Base-by-base conservation (phyloP, 2,113 vertebrate genomes). In the Tinamus guttatus region DNA sequence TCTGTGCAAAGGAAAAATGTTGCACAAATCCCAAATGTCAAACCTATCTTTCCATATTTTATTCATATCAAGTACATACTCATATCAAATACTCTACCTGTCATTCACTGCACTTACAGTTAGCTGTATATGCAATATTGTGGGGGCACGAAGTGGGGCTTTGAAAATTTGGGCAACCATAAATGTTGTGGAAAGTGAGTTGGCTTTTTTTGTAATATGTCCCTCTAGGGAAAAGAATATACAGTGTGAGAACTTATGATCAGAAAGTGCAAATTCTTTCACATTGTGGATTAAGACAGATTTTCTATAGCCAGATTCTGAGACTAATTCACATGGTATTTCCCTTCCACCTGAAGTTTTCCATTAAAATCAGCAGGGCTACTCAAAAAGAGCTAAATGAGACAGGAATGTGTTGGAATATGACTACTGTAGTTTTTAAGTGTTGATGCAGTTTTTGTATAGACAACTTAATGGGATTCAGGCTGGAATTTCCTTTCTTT, bases 291-390 rank as follows among this genome's bases (percentile, higher is more conserved):
- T 63, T 52, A 91, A 85, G 41, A 38, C 13, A 80, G 16, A 32
- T 85, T 77, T 87, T 91, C 71, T 85, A 22, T 28, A 67, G 71
- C 28, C 9, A 38, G 9, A 8, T 75, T 79, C 56, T 84, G 34
- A 64, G 18, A 51, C 25, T 73, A 71, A 58, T 92, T 89, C 43
- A 47, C 65, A 54, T 70, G 89, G 40, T 76, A 60, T 79, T 79
- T 86, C 58, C 47, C 45, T 67, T 43, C 28, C 49, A 22, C 43
- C 25, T 69, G 67, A n/a, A 69, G 22, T 27, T 49, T 49, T 43
- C 21, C 68, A 70, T 47, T 49, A n/a, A 51, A 70, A 47, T 70
- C 68, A 70, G 34, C 36, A 10, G 67, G 45, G 8, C 34, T 38
- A 36, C 22, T 36, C 28, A 21, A 36, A 24, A 24, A 63, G 20